Evolutionary conservation across 2,113 vertebrate genomes (phyloP), one percentile per base, ranked within the genome.

Genomic region (Lethenteron reissneri): DNA sequence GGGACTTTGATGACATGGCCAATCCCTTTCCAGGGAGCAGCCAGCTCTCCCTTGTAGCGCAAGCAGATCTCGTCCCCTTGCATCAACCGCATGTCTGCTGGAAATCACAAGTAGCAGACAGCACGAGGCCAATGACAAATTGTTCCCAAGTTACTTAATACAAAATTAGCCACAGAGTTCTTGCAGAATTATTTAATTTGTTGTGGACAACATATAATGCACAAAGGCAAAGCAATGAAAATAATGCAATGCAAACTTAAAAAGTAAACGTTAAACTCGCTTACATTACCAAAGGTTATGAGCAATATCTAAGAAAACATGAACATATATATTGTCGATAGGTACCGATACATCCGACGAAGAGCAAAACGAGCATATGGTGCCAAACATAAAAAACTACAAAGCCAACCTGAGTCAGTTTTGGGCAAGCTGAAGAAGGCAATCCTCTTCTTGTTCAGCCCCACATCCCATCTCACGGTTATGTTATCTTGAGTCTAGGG

Each of bases 381-480:
- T 71, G 76, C 68, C 71, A 58, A 69, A 70, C 25, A 73, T 14
- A 58, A 57, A 17, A 56, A 77, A 57, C 11, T 72, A 74, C 79
- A 76, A 82, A 87, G 79, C 91, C 87, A 88, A 86, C 84, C 84
- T 82, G 92, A 96, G 76, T 97, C 94, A 72, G 92, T 99, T 87
- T 99, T 99, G 81, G 94, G 94, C 78, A 99, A 81, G 71, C 91
- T 89, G 84, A 99, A 99, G 83, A 95, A 97, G 75, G 94, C 94
- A 83, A 97, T 97, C 81, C 92, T 86, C 79, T 97, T 99, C 87
- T 99, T 99, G 85, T 99, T 99, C 81, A 99, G 85, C 74, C 94
- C 94, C 82, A 99, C 85, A 81, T 97, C 91, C 94, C 94, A 99
- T 78, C 92, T 87, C 79, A 99, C 91, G 10, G 92, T 97, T 83